Evolutionary conservation across 2,797 vertebrate species (phyloP).

Genomic region (Schizopygopsis pylzovi): DNA sequence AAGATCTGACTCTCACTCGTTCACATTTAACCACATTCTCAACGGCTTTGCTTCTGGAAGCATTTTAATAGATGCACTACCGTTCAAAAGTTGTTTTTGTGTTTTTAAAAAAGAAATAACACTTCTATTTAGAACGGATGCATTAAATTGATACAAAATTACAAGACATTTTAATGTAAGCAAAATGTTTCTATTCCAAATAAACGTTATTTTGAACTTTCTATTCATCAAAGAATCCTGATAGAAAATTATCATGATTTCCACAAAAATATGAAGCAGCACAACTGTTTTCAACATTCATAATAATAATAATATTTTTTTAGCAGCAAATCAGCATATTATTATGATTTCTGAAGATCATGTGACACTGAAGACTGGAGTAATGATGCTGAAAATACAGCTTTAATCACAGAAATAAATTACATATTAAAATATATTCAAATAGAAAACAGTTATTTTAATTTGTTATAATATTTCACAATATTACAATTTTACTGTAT

Average conservation of each 20-base stretch:
- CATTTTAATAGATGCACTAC: background rate
- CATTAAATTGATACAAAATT: background rate
- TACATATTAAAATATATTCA: too few species aligned
- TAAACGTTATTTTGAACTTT: background rate
- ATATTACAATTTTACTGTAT: background rate
- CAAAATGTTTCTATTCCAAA: background rate
- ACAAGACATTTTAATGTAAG: background rate
- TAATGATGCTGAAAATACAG: too few species aligned
- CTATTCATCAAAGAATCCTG: background rate
- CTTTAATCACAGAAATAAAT: background rate
- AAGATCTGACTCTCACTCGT: background rate
- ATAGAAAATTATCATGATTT: background rate
- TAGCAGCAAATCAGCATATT: background rate
- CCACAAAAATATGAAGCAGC: background rate
- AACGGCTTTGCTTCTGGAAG: background rate
- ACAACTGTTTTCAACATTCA: background rate
- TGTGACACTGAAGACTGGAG: background rate
- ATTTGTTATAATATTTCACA: background rate
- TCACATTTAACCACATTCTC: slow-evolving; percentile 17
- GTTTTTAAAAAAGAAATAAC: background rate
- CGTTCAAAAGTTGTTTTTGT: background rate
- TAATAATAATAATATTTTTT: background rate
- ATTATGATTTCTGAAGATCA: background rate
- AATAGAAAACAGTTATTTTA: background rate
- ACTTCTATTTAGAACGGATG: background rate